Percentiles rank a stretch among this genome's conserved stretches.
phyloP scores from a whole-genome alignment of 2,113 vertebrate genomes.

The Oreotrochilus melanogaster region DNA sequence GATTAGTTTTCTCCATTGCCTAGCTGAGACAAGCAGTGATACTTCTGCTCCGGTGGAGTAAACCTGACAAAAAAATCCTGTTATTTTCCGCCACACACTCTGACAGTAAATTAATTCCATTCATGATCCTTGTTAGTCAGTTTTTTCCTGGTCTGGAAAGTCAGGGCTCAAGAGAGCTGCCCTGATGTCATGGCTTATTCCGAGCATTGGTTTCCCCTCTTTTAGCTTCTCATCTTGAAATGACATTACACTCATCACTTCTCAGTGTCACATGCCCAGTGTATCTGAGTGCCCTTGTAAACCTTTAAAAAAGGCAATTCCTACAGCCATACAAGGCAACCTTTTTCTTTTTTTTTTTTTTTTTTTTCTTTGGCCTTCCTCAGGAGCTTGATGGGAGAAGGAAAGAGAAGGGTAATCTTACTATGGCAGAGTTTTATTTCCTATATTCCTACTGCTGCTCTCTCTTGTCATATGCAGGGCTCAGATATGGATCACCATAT shows the following conservation, averaged over 20 bases:
- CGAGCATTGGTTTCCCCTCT: not conserved
- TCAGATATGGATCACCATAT: not conserved
- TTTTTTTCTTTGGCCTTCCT: not conserved
- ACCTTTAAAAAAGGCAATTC: not conserved
- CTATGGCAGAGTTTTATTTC: not conserved
- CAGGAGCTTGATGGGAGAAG: not conserved
- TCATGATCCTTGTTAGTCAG: not conserved
- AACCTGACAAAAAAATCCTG: not conserved
- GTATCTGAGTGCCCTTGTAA: not conserved
- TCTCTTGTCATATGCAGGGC: not conserved
- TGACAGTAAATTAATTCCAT: not conserved
- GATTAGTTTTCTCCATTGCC: not conserved
- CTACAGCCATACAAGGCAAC: not conserved
- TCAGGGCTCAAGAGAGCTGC: not conserved
- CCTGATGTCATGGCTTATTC: not conserved
- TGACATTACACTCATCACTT: not conserved
- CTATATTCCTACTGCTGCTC: not conserved
- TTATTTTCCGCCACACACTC: not conserved
- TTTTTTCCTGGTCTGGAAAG: slow-evolving; percentile 5
- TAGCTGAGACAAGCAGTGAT: not conserved
- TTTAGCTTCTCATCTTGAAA: not conserved
- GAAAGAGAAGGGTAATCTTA: not conserved
- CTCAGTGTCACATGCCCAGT: not conserved
- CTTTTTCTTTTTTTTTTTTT: not conserved
- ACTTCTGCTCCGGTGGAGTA: not conserved